Base-by-base conservation (phyloP, 92 coral and sea anemone genomes). In the Porites rus region DNA sequence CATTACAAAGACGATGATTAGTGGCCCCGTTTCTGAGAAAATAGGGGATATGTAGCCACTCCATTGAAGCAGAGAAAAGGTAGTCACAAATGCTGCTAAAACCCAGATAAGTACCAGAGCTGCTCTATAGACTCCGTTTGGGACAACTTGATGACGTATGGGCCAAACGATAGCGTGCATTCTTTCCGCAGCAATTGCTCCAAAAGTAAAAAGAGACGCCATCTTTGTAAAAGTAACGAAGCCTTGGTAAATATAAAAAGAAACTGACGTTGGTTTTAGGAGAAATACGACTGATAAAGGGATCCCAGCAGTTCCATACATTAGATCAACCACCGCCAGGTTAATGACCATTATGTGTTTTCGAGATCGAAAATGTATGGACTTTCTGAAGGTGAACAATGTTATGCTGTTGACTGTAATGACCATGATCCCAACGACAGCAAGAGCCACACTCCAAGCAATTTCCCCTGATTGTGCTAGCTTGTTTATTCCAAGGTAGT, bases 101-200 rank as follows among this genome's bases (percentile, higher is more conserved):
- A 63, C 20, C 82, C 82, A 77, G 20, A 77, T 38, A 9, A 64
- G 16, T 59, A 43, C 10, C 51, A 62, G 12, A 9, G 71, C 71
- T 12, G 1, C 14, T 63, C 28, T 61, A 54, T 77, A 77, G 13
- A 38, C 71, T 2, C 38, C 46, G 31, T 8, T 62, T 8, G 11
- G 46, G 18, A 77, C 50, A 9, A 77, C 58, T 10, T 18, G 21
- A 25, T 77, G 82, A 43, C 82, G 82, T 61, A 77, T 77, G 19
- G 82, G 82, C 82, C 82, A 77, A 77, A 77, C 31, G 1, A 77
- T 50, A 7, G 82, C 69, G 66, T 62, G 19, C 82, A 63, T 77
- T 43, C 71, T 16, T 43, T 77, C 82, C 71, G 63, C 71, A 6
- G 82, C 60, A 10, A 77, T 77, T 50, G 38, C 82, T 5, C n/a